Evolutionary conservation across 1,140 invertebrate species (phyloP), one percentile per base, ranked within the genome.

Genomic region (Mamestra configurata): DNA sequence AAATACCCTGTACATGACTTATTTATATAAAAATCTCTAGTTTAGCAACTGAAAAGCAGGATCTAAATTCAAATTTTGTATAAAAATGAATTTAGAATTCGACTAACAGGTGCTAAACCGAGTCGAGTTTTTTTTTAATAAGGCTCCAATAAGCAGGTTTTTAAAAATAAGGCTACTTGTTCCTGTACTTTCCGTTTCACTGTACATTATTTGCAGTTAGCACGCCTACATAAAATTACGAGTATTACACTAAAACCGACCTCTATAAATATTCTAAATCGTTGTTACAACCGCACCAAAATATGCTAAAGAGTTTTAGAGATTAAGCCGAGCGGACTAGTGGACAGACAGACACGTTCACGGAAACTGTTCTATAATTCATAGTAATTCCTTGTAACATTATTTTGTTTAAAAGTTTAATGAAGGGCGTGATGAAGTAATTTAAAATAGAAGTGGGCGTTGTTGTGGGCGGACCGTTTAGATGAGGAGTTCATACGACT

Each of bases 271-370:
- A 64, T 64, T 64, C 31, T 64, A 37, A 64, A 64, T 64, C 37
- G n/a, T 37, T 64, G 59, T 64, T 64, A 10, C 31, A 37, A 64
- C 31, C 59, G 31, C 59, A 64, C 31, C 31, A 18, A 64, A 64
- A 64, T 37, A 37, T 64, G 59, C n/a, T 64, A 64, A 64, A 64
- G 59, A 64, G 59, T 64, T 37, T 37, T 64, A 37, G n/a, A 64
- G 59, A 64, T 64, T 64, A 64, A n/a, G n/a, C n/a, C n/a, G 55
- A 59, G 55, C 22, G 55, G 55, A 59, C 55, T 24, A 59, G 55
- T 59, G 55, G 55, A 59, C 55, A 59, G 53, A 57, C 53, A 57
- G 55, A 59, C 55, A 59, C 24, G 55, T n/a, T n/a, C n/a, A 18
- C 31, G n/a, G 31, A 20, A 37, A 64, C 59, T 64, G 27, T 61